Evolutionary conservation across 2,888 invertebrate genomes (phyloP).

Genomic region (Hyposoter didymator): DNA sequence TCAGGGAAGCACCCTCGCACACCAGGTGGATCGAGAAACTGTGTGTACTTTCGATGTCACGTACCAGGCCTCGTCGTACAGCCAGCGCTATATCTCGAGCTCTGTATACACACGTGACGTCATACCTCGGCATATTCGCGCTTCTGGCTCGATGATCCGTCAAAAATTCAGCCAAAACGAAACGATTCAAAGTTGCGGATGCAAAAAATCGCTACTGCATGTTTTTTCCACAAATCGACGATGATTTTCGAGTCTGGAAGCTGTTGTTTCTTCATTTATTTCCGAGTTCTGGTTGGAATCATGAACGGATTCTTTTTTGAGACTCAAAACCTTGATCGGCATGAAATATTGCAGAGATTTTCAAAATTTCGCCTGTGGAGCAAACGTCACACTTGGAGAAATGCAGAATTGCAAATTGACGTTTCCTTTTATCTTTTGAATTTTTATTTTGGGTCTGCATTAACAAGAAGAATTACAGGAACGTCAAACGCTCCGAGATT

Average conservation of each 20-base stretch:
- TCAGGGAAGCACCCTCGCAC: constrained; percentile 27
- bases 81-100: background rate
- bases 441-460: background rate
- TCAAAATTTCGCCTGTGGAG: background rate
- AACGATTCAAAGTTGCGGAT: too few relatives aligned
- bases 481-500: background rate
- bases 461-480: background rate
- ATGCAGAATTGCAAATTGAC: background rate
- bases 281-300: too few relatives aligned
- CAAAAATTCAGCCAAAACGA: background rate
- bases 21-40: constrained; percentile 53
- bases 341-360: background rate
- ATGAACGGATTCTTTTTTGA: too few relatives aligned
- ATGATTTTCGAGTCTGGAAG: too few relatives aligned
- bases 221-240: too few relatives aligned
- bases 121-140: background rate
- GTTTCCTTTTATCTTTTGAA: background rate
- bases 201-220: too few relatives aligned
- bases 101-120: constrained; percentile 4
- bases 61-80: constrained; percentile 9
- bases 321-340: too few relatives aligned
- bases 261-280: too few relatives aligned
- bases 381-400: background rate
- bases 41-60: constrained; percentile 52
- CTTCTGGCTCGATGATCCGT: constrained; percentile 14